These are phyloP conservation scores for Dioctria rufipes DNA, from an alignment of 2,888 invertebrate genomes.

Conservation along the genomic window DNA sequence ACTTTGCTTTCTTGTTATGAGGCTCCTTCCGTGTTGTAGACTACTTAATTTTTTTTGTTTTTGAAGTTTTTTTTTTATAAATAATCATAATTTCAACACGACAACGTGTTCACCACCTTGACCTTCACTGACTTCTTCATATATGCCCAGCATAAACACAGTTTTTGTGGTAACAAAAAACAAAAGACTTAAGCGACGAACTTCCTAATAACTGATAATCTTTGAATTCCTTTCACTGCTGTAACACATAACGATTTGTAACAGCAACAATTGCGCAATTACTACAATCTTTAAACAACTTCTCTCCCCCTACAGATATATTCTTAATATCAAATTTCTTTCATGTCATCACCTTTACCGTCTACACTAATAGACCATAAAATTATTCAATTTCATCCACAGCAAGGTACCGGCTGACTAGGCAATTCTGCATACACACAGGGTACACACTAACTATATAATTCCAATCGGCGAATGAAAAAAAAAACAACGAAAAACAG, in stretches of 20 bases:
- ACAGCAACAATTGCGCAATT: background rate
- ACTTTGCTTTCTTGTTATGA: too few relatives aligned
- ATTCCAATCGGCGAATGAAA: conserved; percentile 17
- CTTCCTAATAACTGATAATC: conserved; percentile 3
- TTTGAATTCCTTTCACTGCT: background rate
- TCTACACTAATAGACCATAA: conserved; percentile 55
- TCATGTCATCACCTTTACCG: conserved; percentile 55
- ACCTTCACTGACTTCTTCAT: too few relatives aligned
- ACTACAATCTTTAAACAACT: background rate
- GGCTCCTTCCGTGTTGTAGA: too few relatives aligned
- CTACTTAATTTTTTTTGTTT: too few relatives aligned
- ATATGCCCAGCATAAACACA: too few relatives aligned
- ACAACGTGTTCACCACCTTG: too few relatives aligned
- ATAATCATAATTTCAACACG: too few relatives aligned
- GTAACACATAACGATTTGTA: background rate
- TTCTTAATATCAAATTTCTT: conserved; percentile 48
- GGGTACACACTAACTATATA: background rate
- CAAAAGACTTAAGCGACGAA: conserved; percentile 51
- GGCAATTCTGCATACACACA: background rate
- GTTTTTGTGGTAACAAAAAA: conserved; percentile 3
- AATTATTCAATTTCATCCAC: conserved; percentile 56
- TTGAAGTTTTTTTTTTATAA: too few relatives aligned
- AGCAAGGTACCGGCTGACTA: conserved; percentile 46
- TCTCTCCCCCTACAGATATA: background rate
- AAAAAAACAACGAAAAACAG: background rate